A percentile compares a stretch with the other conserved stretches of the same genome.
Evolutionary conservation across 37 sponge, comb jelly and placozoan species (phyloP).

Genomic region (Diacarnus erythraeanus): DNA sequence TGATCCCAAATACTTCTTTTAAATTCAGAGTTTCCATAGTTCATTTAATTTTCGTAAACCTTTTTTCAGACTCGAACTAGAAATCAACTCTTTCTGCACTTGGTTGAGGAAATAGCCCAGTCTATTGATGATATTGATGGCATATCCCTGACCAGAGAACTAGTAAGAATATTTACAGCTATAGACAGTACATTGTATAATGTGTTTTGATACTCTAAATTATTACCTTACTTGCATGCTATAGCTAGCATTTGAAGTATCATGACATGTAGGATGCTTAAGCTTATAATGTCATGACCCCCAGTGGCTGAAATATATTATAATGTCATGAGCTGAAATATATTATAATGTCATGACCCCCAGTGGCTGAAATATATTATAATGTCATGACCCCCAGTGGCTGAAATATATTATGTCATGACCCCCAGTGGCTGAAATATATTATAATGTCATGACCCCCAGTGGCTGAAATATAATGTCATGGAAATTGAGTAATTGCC

Average conservation of each 20-base stretch:
- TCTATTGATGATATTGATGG: constrained; percentile 35
- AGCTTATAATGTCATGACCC: neutral
- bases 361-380: too few relatives aligned
- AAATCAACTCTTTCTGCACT: constrained; percentile 56
- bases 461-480: neutral
- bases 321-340: too few relatives aligned
- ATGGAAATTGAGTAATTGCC: too few relatives aligned
- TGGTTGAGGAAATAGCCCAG: constrained; percentile 52
- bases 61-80: constrained; percentile 66
- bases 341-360: too few relatives aligned
- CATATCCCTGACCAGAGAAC: neutral
- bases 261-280: neutral
- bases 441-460: neutral
- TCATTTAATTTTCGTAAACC: too few relatives aligned
- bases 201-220: too few relatives aligned
- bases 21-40: too few relatives aligned
- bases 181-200: neutral
- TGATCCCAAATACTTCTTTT: too few relatives aligned
- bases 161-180: constrained; percentile 37
- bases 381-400: too few relatives aligned
- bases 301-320: neutral
- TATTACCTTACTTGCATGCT: too few relatives aligned
- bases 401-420: too few relatives aligned
- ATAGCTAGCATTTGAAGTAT: neutral
- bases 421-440: too few relatives aligned